Evolutionary conservation across 1,140 invertebrate species (phyloP), one percentile per base, ranked within the genome.

Genomic region (Drosophila carrolli): DNA sequence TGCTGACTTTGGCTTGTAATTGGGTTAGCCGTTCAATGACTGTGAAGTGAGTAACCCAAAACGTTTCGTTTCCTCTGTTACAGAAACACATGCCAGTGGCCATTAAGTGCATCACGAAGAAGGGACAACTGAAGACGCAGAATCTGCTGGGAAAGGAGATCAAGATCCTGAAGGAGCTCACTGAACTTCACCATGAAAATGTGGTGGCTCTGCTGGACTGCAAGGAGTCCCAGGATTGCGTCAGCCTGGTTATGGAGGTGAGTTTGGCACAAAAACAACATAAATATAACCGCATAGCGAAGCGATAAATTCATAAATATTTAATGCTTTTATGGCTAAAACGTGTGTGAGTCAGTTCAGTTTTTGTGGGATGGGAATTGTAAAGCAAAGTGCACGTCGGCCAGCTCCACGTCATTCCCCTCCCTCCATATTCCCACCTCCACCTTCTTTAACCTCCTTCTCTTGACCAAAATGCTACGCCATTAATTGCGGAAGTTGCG

Each of bases 141-240:
- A 98, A 98, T 93, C 95, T 99, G 67, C 95, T 99, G 4, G 97
- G 97, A 50, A 99, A 99, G 92, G 99, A 99, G 94, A 99, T 99
- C 50, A 99, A 99, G 93, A 99, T 99, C 91, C 94, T 99, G 37
- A 98, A 99, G 95, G 98, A 99, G 93, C 93, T 99, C 80, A 99
- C 98, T 37, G 96, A 97, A 92, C 94, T 99, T 50, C 97, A 99
- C 93, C 98, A 99, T 95, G 98, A 99, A 91, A 99, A 99, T 95
- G 97, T 99, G 76, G 99, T 99, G 37, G 97, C 97, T 10, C 94
- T 99, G 61, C 94, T 99, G 88, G 98, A 99, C 93, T 99, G 98
- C 93, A 98, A 99, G 94, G 98, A 99, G 94, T 98, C 97, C 58
- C 94, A 96, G 79, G 95, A 96, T 81, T 96, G 98, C 94, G 98